Evolutionary conservation across 2,113 vertebrate genomes (phyloP).

Genomic region (Xiphophorus hellerii): DNA sequence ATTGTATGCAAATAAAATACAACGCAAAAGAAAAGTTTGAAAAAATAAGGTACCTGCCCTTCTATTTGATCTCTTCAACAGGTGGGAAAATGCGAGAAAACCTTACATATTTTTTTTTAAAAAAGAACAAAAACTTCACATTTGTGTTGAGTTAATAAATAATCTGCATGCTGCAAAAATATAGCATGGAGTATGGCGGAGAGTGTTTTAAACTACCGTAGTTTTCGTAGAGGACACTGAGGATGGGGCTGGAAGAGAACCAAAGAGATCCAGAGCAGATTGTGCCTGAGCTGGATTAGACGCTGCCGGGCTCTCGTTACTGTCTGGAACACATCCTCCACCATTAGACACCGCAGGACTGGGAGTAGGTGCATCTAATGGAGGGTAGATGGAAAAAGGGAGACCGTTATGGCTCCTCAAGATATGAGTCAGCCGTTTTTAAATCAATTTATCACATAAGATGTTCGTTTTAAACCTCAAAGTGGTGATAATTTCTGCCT

Average conservation of each 20-base stretch:
- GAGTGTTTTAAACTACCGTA: conserved; percentile 57
- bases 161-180: background rate
- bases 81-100: too few relatives aligned
- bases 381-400: conserved; percentile 4
- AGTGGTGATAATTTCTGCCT: background rate
- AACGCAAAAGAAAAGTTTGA: too few relatives aligned
- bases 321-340: conserved; percentile 72
- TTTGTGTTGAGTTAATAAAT: too few relatives aligned
- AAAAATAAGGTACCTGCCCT: too few relatives aligned
- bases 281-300: conserved; percentile 79
- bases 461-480: background rate
- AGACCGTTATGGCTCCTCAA: background rate
- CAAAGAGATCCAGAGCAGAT: conserved; percentile 90
- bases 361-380: conserved; percentile 71
- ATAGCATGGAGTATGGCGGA: background rate
- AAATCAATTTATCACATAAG: conserved; percentile 4
- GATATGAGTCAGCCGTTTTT: background rate
- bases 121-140: background rate
- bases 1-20: too few relatives aligned
- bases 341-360: conserved; percentile 79
- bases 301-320: conserved; percentile 52
- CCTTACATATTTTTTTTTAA: too few relatives aligned
- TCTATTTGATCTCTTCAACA: too few relatives aligned
- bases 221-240: conserved; percentile 65
- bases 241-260: conserved; percentile 73